Evolutionary conservation across 2,113 vertebrate species (phyloP), one percentile per base, ranked within the genome.

Genomic region (Ceyx melanurus): DNA sequence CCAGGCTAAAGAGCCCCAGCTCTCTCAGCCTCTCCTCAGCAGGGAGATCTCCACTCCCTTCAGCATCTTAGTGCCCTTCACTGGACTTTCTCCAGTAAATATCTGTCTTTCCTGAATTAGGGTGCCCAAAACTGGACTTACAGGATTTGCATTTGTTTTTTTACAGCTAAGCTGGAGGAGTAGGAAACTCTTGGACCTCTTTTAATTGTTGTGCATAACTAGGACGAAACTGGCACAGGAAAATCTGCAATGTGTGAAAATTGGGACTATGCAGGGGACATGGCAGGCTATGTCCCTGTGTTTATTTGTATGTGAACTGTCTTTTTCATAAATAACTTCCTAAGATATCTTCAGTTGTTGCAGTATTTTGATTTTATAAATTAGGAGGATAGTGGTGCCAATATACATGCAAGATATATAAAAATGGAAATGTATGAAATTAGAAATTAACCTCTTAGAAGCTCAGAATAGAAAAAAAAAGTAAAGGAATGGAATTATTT

Each of bases 141-240:
- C 11, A 46, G 67, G 58, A 50, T 61, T 68, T 57, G 7, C 0
- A 0, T 64, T 67, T 2, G 3, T 57, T 75, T 87, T 77, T 57
- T 87, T 77, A 33, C 35, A 77, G 43, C 64, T 64, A 42, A 85
- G 46, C 31, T 80, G 43, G 15, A 89, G 37, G 45, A 81, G 10
- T 31, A 42, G 65, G 25, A 56, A 78, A 26, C 21, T 16, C 4
- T 37, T 4, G 0, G 51, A 15, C 50, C 35, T 93, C 45, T 68
- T 85, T 29, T 50, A 45, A 20, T 0, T 1, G n/a, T 29, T 42
- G 21, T 3, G 0, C 16, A 3, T 66, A 48, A 31, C 28, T 60
- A 16, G 66, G 45, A 56, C 31, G 56, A 46, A 86, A 91, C 35
- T 33, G 25, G 31, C 51, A 45, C 42, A 60, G 13, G 61, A 60